Evolutionary conservation across 1,140 invertebrate genomes (phyloP), one percentile per base, ranked within the genome.

Genomic region (Ganaspis sp.): DNA sequence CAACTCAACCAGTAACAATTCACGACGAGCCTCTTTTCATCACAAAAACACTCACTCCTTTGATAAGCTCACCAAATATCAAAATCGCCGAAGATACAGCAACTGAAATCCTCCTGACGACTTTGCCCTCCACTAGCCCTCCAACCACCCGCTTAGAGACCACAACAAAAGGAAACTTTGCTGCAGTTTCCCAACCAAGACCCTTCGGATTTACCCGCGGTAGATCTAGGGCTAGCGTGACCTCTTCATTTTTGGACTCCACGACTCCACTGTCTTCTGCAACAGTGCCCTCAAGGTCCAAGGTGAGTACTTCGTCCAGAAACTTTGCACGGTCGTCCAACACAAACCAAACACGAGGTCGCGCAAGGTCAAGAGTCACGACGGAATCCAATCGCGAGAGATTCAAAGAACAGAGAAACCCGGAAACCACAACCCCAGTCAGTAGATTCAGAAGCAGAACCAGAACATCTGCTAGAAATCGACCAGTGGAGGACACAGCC

Each of bases 121-220:
- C 88, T 0, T 76, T 79, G 8, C 82, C 86, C 26, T 69, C 80
- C 37, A 72, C 70, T n/a, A 74, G 42, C 17, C 38, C 58, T 45
- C 38, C 54, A 26, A 70, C 58, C 12, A 45, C 29, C 45, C 17
- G 77, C 87, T 88, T 75, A 89, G 80, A 84, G 53, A 69, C 85
- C 64, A 78, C 80, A 38, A 78, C 85, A 26, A 86, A 81, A 77
- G 81, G 79, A 81, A 90, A 90, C 38, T 82, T 87, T 71, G 85
- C 90, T 23, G 85, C 87, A 37, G 89, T 93, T 70, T 92, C 92
- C 74, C 92, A 92, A 86, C 92, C 92, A 73, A 87, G 92, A 85
- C 92, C 92, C n/a, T 93, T 92, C 80, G 90, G 92, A 83, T 92
- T 91, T 81, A 89, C 90, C 21, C 81, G 87, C 78, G 12, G 26